Evolutionary conservation across 2,113 vertebrate species (phyloP), one percentile per base, ranked within the genome.

Genomic region (Atlantisia rogersi): DNA sequence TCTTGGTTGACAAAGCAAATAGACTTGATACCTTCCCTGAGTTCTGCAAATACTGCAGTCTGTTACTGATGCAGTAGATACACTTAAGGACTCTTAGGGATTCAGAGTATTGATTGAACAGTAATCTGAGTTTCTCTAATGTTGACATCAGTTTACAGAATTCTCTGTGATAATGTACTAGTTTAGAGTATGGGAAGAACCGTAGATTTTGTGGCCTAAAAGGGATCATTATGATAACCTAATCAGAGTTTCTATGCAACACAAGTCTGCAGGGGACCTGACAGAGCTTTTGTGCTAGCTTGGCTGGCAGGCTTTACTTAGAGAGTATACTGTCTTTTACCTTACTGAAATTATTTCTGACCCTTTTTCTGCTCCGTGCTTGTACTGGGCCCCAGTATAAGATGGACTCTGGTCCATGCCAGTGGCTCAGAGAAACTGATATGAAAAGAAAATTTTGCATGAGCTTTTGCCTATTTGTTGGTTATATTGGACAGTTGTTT

Each of bases 81-180:
- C 59, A 88, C 78, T 46, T 7, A 37, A 80, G 37, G 68, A 59
- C 90, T 82, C 92, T 24, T 52, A 80, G 90, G 79, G 91, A 73
- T 96, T 88, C 46, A 58, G 42, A 63, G 35, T 93, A 96, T 85
- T 74, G 94, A 93, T 80, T 0, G 1, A 82, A 77, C 48, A 55
- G 50, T 90, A 80, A 90, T 90, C 84, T 76, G 44, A 88, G 75
- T 88, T 91, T 80, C 75, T 78, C 37, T 71, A 55, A 84, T 80
- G 82, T 81, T 93, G 69, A 86, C 88, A 85, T 91, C 28, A 70
- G 68, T 87, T 95, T 87, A 77, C 55, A 73, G 7, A 93, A 88
- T 85, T 95, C 82, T 85, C 50, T 91, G 69, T 88, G 82, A 82
- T 94, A 91, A 73, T 80, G 28, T 87, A 62, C 31, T 96, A 55